Conservation (phyloP, 2,113 vertebrate species). For the Collichthys lucidus region DNA sequence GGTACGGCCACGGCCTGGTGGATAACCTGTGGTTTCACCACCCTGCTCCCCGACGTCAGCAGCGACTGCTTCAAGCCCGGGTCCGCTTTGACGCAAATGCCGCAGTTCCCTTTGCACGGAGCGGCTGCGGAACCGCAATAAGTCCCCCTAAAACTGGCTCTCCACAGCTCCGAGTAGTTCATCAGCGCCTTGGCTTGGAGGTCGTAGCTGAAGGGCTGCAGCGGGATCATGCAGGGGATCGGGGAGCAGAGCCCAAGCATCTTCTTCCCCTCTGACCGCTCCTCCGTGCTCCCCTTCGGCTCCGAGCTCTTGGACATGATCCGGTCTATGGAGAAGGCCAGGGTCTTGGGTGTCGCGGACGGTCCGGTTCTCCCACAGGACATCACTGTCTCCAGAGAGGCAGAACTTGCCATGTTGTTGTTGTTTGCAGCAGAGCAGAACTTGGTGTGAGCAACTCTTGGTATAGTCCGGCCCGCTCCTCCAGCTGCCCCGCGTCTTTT, state of each 20-base stretch:
- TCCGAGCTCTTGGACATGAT: conserved; percentile 98
- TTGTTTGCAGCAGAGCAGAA: conserved; percentile 62
- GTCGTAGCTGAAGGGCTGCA: conserved; percentile 93
- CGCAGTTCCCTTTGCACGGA: conserved; percentile 93
- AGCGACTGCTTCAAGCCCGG: conserved; percentile 85
- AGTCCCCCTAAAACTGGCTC: conserved; percentile 89
- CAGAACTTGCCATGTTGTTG: conserved; percentile 88
- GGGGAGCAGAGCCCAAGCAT: conserved; percentile 91
- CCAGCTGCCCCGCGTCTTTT: conserved; percentile 84
- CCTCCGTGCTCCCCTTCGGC: conserved; percentile 85
- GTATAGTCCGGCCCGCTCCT: conserved; percentile 71
- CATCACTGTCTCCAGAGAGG: conserved; percentile 92
- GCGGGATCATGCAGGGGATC: conserved; percentile 95
- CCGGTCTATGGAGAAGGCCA: conserved; percentile 99
- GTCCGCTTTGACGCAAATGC: conserved; percentile 91
- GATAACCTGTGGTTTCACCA: conserved; percentile 96
- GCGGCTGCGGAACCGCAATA: conserved; percentile 86
- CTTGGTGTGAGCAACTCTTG: conserved; percentile 83
- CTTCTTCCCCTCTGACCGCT: conserved; percentile 85
- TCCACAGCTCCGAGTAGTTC: conserved; percentile 97
- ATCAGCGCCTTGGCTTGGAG: conserved; percentile 93
- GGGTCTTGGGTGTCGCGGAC: conserved; percentile 90
- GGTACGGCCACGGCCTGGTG: conserved; percentile 92
- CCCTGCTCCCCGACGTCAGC: conserved; percentile 83
- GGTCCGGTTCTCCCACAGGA: conserved; percentile 87